Percentiles rank a stretch among this genome's conserved stretches.
These are phyloP conservation scores for Acipenser oxyrinchus DNA, from an alignment of 2,797 vertebrate genomes.

Conservation along the genomic window DNA sequence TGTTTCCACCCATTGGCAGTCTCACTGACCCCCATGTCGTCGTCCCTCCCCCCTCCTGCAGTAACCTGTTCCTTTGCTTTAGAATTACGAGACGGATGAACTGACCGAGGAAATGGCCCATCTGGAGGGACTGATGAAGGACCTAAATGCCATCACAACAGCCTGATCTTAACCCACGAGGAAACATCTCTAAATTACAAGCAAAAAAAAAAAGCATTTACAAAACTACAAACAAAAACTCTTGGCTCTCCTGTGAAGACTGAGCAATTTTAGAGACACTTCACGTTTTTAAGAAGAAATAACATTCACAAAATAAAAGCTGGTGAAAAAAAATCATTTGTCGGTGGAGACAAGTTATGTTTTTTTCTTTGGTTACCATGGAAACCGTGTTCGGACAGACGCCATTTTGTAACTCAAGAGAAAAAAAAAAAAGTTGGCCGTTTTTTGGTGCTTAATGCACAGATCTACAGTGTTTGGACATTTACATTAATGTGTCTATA, in stretches of 20 bases:
- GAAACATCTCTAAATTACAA: conserved; percentile 12
- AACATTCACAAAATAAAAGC: conserved; percentile 37
- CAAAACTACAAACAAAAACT: conserved; percentile 28
- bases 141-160: conserved; percentile 97
- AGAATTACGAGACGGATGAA: conserved; percentile 95
- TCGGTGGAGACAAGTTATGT: conserved; percentile 33
- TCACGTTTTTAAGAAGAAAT: conserved; percentile 52
- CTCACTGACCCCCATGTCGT: conserved; percentile 29
- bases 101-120: conserved; percentile 98
- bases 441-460: conserved; percentile 70
- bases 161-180: conserved; percentile 59
- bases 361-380: conserved; percentile 25
- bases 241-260: conserved; percentile 60
- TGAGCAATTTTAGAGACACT: conserved; percentile 46
- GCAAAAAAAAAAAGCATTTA: conserved; percentile 2
- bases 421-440: conserved; percentile 56
- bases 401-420: conserved; percentile 43
- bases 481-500: conserved; percentile 70
- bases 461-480: conserved; percentile 69
- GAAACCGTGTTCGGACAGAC: conserved; percentile 37
- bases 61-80: conserved; percentile 62
- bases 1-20: conserved; percentile 26
- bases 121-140: conserved; percentile 98
- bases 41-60: conserved; percentile 31
- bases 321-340: conserved; percentile 31